Evolutionary conservation across 2,888 invertebrate genomes (phyloP).

Genomic region (Sicus ferrugineus): DNA sequence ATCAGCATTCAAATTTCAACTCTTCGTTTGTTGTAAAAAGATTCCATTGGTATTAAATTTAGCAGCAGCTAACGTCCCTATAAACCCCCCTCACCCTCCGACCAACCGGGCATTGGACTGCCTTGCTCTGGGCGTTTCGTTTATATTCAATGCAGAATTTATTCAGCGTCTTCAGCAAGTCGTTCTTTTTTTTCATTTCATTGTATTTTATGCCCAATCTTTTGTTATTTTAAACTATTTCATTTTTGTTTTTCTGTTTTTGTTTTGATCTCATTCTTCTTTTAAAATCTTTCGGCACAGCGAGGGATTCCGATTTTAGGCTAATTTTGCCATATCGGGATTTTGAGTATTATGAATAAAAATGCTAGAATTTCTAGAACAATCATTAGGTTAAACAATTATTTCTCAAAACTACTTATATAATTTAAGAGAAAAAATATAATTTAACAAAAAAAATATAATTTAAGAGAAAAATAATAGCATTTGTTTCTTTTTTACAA

Average conservation of each 20-base stretch:
- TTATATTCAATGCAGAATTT: conserved; percentile 22
- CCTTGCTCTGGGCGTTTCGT: neutral
- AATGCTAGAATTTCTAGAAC: too few species aligned
- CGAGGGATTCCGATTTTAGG: too few species aligned
- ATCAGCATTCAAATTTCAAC: conserved; percentile 17
- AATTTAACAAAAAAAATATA: too few species aligned
- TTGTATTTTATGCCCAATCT: conserved; percentile 17
- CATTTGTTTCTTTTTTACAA: too few species aligned
- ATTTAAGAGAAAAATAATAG: too few species aligned
- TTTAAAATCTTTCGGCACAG: conserved; percentile 14
- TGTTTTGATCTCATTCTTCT: conserved; percentile 27
- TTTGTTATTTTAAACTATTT: conserved; percentile 32
- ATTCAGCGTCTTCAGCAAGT: conserved; percentile 12
- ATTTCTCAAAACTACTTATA: too few species aligned
- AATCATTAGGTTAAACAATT: too few species aligned
- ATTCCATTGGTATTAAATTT: conserved; percentile 26
- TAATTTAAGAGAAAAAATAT: too few species aligned
- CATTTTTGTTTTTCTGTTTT: conserved; percentile 15
- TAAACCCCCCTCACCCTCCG: neutral
- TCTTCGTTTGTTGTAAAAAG: conserved; percentile 14
- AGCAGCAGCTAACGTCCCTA: conserved; percentile 30
- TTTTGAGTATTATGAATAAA: too few species aligned
- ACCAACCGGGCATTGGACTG: conserved; percentile 9
- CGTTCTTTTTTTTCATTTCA: neutral
- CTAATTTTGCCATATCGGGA: too few species aligned